phyloP scores from a whole-genome alignment of 53 echinoderm and acorn worm species.

The Arbacia lixula region DNA sequence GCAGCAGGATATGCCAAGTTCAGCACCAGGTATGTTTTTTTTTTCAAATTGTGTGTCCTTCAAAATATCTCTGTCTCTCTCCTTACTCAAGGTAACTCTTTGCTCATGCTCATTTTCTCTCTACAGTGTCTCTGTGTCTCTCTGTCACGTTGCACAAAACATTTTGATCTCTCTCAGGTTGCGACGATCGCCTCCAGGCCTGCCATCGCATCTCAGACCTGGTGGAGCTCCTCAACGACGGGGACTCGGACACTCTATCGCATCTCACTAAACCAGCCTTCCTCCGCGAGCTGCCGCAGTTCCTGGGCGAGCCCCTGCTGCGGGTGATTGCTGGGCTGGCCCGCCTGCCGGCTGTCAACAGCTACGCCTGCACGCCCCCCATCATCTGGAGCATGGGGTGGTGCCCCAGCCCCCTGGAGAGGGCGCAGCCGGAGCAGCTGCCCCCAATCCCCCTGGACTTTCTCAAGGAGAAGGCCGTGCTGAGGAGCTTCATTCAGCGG shows the following conservation, averaged over 20 bases:
- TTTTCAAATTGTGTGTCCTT: no score
- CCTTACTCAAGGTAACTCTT: no score
- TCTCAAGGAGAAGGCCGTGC: slow-evolving; percentile 90
- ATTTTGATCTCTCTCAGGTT: slow-evolving; percentile 30
- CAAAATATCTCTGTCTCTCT: no score
- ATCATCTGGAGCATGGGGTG: slow-evolving; percentile 95
- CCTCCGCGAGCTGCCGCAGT: slow-evolving; percentile 61
- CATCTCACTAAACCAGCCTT: no score
- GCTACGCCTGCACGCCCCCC: slow-evolving; percentile 90
- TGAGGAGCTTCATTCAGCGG: slow-evolving; percentile 88
- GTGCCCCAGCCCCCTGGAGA: slow-evolving; percentile 74
- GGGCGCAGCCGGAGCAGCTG: slow-evolving; percentile 65
- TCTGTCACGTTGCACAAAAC: no score
- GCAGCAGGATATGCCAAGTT: slow-evolving; percentile 29
- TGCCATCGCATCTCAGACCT: slow-evolving; percentile 80
- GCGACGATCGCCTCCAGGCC: slow-evolving; percentile 50
- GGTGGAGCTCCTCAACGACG: slow-evolving; percentile 65
- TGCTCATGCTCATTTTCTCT: no score
- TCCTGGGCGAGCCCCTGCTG: slow-evolving; percentile 77
- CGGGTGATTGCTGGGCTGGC: slow-evolving; percentile 79
- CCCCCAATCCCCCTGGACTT: slow-evolving; percentile 92
- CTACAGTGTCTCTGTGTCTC: no score
- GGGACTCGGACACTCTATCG: no score
- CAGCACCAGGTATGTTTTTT: slow-evolving; percentile 22
- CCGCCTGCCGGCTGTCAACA: slow-evolving; percentile 86